A percentile compares a stretch with the other conserved stretches of the same genome.
These are phyloP conservation scores for Caenorhabditis sp. DNA, from an alignment of 2,888 invertebrate species.

Conservation along the genomic window DNA sequence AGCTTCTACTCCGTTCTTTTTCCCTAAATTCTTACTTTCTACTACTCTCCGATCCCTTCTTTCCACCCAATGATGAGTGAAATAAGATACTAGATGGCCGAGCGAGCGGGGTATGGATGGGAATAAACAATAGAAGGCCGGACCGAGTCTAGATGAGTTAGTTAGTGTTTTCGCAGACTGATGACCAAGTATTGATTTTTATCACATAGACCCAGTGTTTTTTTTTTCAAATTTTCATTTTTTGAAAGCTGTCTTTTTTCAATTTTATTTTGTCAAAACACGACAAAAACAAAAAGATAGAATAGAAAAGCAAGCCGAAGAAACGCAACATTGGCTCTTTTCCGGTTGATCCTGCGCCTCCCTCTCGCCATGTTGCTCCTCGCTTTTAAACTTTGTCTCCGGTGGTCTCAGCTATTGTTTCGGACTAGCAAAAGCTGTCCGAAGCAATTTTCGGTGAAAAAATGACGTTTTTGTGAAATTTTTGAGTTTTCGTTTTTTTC, in stretches of 20 bases:
- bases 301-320: neutral
- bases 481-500: too few relatives aligned
- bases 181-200: too few relatives aligned
- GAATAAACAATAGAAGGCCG: slow-evolving; percentile 36
- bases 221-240: neutral
- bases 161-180: too few relatives aligned
- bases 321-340: slow-evolving; percentile 13
- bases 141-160: neutral
- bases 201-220: too few relatives aligned
- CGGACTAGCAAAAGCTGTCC: too few relatives aligned
- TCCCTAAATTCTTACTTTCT: neutral
- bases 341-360: slow-evolving; percentile 17
- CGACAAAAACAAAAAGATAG: slow-evolving; percentile 2
- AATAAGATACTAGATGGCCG: slow-evolving; percentile 34
- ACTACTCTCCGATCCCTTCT: neutral
- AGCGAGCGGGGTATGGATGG: neutral
- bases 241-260: too few relatives aligned
- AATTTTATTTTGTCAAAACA: too few relatives aligned
- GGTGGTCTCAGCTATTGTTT: slow-evolving; percentile 44
- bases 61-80: slow-evolving; percentile 35
- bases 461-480: too few relatives aligned
- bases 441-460: too few relatives aligned
- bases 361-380: slow-evolving; percentile 1
- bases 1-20: slow-evolving; percentile 18
- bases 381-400: slow-evolving; percentile 46